Evolutionary conservation across 2,888 invertebrate genomes (phyloP).

Genomic region (Polylopha cassiicola): DNA sequence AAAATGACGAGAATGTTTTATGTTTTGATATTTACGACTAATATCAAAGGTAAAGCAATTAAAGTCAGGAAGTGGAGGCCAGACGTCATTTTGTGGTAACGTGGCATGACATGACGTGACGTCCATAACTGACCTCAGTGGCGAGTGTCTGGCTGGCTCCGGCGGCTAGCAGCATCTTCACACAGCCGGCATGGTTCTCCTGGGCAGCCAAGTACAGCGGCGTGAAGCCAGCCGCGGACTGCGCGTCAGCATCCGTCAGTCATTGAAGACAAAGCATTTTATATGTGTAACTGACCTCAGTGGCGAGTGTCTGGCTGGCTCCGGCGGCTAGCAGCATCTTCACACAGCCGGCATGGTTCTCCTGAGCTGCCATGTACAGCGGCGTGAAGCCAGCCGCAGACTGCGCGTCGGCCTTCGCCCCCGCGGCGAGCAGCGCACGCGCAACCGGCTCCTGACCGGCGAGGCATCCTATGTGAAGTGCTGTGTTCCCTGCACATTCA

Average conservation of each 20-base stretch:
- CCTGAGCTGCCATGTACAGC: constrained; percentile 98
- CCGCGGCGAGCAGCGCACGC: constrained; percentile 90
- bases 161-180: constrained; percentile 91
- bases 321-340: constrained; percentile 93
- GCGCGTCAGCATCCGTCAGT: constrained; percentile 97
- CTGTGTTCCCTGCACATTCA: constrained; percentile 81
- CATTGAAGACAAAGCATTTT: too few species aligned
- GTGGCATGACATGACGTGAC: too few species aligned
- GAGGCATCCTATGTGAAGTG: constrained; percentile 97
- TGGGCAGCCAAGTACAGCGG: constrained; percentile 99
- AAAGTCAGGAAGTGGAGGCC: too few species aligned
- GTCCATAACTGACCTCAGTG: constrained; percentile 89
- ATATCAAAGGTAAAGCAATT: too few species aligned
- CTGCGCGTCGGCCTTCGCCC: constrained; percentile 97
- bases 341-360: constrained; percentile 96
- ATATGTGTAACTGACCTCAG: constrained; percentile 88
- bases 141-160: constrained; percentile 97
- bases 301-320: constrained; percentile 97
- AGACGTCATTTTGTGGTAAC: too few species aligned
- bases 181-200: constrained; percentile 96
- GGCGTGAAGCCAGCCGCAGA: constrained; percentile 98
- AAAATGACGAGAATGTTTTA: too few species aligned
- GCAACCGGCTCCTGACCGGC: constrained; percentile 98
- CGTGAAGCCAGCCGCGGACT: constrained; percentile 97
- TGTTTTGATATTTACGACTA: too few species aligned